A percentile compares a stretch with the other conserved stretches of the same genome.
phyloP scores from a whole-genome alignment of 2,113 vertebrate genomes.

The Connochaetes taurinus region DNA sequence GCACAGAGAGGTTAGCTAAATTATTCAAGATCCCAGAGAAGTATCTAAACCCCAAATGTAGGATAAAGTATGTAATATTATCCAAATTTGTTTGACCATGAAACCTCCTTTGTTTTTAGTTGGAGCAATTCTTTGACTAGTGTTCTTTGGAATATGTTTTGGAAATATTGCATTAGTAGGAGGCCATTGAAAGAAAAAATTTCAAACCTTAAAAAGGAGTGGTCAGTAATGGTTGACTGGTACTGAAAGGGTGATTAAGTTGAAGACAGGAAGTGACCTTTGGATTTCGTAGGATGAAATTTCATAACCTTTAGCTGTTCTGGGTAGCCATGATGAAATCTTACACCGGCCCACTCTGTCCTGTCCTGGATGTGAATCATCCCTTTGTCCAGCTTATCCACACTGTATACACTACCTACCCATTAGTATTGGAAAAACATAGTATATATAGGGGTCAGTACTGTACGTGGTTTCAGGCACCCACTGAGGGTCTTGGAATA shows the following conservation, averaged over 20 bases:
- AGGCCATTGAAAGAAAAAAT: background rate
- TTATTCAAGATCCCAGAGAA: background rate
- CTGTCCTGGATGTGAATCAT: background rate
- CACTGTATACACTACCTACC: background rate
- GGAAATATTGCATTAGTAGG: background rate
- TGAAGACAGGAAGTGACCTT: background rate
- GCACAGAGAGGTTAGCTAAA: background rate
- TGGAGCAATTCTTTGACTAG: background rate
- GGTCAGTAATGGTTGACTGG: background rate
- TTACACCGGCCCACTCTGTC: background rate
- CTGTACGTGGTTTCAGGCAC: background rate
- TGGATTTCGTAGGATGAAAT: background rate
- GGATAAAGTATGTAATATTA: background rate
- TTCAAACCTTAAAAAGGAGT: background rate
- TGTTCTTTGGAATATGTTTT: background rate
- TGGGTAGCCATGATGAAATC: background rate
- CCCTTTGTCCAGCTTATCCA: background rate
- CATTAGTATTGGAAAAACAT: background rate
- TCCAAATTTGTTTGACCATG: background rate
- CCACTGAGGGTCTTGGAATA: background rate
- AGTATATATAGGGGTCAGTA: background rate
- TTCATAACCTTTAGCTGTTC: background rate
- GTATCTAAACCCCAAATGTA: background rate
- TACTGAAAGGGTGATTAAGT: background rate
- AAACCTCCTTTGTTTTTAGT: background rate